Evolutionary conservation across 2,113 vertebrate genomes (phyloP), one percentile per base, ranked within the genome.

Genomic region (Grantiella picta): DNA sequence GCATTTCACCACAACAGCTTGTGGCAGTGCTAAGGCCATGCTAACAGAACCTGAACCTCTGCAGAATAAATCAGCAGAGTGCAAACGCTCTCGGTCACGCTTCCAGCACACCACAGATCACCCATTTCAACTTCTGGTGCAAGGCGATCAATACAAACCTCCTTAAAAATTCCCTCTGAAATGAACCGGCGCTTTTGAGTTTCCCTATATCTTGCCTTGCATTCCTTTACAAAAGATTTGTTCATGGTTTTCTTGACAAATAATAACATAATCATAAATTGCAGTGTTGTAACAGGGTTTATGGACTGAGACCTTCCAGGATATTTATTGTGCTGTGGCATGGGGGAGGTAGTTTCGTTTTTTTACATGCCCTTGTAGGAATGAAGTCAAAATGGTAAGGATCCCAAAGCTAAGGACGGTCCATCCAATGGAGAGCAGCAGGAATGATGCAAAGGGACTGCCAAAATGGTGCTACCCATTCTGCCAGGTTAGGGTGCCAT

Each of bases 261-360:
- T n/a, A 88, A 82, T 36, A 77, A 79, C 61, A 64, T 49, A 72
- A 72, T 60, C 40, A 4, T 96, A 94, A 91, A 89, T 47, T 23
- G 47, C 19, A 28, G 52, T 68, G 92, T 81, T 81, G 35, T 70
- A 95, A 73, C 57, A 47, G 71, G 56, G 85, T 93, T 92, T 86
- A 86, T 73, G 64, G 68, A 45, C 68, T 66, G 77, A 73, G 45
- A 82, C 83, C 45, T 85, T 71, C 57, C 42, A 84, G 57, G 57
- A 60, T 91, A 92, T 82, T 93, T 85, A 84, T 69, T 60, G 21
- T 33, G 47, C 56, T 76, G 83, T 70, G 68, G 66, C 66, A 59
- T 1, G 5, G 57, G 57, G 35, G 76, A 92, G 33, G 57, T 2
- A 2, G 75, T 53, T 95, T 92, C 50, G n/a, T 61, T 91, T 82